These are phyloP conservation scores for Cygnus atratus DNA, from an alignment of 2,113 vertebrate species.

Conservation along the genomic window DNA sequence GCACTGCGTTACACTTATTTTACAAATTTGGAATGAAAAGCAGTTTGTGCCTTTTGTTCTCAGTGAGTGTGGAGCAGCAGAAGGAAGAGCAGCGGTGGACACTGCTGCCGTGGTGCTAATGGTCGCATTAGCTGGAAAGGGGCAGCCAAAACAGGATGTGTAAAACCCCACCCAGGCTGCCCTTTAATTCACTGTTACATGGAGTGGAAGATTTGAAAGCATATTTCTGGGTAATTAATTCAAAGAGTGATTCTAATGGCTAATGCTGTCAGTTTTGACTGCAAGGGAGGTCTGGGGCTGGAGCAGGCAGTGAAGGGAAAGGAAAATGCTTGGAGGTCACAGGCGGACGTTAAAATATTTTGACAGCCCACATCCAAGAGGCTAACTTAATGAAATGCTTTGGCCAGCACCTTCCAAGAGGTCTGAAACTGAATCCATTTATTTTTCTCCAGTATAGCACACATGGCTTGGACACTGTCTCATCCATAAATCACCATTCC, in stretches of 20 bases:
- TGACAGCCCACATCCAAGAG: slow-evolving; percentile 71
- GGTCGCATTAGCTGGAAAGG: slow-evolving; percentile 26
- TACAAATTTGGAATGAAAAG: neutral
- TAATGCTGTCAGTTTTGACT: slow-evolving; percentile 73
- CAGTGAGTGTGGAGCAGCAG: neutral
- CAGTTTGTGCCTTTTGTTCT: neutral
- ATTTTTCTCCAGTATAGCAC: slow-evolving; percentile 55
- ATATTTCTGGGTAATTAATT: slow-evolving; percentile 76
- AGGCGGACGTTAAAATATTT: slow-evolving; percentile 72
- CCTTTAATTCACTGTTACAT: slow-evolving; percentile 72
- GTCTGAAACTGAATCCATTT: slow-evolving; percentile 69
- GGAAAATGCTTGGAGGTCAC: slow-evolving; percentile 59
- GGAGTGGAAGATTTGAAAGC: slow-evolving; percentile 69
- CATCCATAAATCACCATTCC: slow-evolving; percentile 62
- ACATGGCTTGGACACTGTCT: slow-evolving; percentile 27
- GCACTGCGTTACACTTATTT: neutral
- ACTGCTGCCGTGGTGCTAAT: neutral
- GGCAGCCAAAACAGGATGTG: slow-evolving; percentile 29
- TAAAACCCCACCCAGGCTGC: slow-evolving; percentile 62
- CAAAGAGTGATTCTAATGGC: slow-evolving; percentile 70
- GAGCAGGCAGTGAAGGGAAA: slow-evolving; percentile 49
- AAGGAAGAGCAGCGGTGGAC: neutral
- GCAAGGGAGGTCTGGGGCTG: slow-evolving; percentile 51
- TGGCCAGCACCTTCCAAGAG: slow-evolving; percentile 58
- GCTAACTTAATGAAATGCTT: slow-evolving; percentile 68